Evolutionary conservation across 2,888 invertebrate species (phyloP), one percentile per base, ranked within the genome.

Genomic region (Linyphia triangularis): DNA sequence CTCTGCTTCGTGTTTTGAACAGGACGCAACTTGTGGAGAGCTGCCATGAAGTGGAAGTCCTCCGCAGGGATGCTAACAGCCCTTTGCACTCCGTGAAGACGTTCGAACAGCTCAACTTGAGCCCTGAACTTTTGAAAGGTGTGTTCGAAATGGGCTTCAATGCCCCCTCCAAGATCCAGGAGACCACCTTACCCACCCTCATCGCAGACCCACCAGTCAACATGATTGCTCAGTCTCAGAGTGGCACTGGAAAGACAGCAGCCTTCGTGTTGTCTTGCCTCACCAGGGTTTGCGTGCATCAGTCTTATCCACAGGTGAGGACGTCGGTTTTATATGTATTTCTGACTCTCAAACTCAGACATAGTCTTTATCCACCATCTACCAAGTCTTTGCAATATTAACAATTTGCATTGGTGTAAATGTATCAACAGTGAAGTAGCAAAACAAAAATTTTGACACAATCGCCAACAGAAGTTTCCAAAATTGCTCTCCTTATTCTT

Each of bases 231-330:
- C 99, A 99, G 93, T 97, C 98, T 81, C 99, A 99, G 92, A 98
- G 98, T 63, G 99, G 99, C 89, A 99, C 99, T 78, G 99, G 99
- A 65, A 99, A 99, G 94, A 99, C 99, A 1, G 99, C 99, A 40
- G 98, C 99, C 3, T 99, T 99, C 94, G 97, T 98, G 16, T 94
- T 99, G 89, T 98, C 99, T 0, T 98, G 99, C 98, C 93, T 99
- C 59, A 97, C 97, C 92, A 95, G 99, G 92, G 97, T 99, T 2
- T 96, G 99, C 92, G 93, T 96, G 0, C 93, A 93, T 13, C 94
- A 96, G 91, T 94, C 95, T 90, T 96, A 96, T 93, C 97, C 99
- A 22, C 99, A 99, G 95, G 67, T 67, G 3, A 26, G 22, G 24
- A 2, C 43, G 43, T 10, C 43, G 92, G 97, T 99, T n/a, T n/a